phyloP scores from a whole-genome alignment of 2,113 vertebrate genomes.

The Camelus dromedarius region DNA sequence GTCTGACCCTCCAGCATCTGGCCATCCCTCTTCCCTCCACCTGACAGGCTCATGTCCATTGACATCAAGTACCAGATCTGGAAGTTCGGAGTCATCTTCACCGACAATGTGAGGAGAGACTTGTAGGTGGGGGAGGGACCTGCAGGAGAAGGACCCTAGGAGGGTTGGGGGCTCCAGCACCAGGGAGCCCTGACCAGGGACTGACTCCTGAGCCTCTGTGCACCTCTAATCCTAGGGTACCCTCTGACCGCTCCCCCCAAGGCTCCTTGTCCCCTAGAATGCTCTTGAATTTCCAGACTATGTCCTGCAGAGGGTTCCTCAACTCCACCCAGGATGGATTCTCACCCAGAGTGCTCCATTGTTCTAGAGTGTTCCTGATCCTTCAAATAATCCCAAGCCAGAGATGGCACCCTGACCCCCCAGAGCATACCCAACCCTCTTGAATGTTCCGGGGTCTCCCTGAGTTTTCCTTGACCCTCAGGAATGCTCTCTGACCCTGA shows the following conservation, averaged over 20 bases:
- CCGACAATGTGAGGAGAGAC: conserved; percentile 92
- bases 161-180: neutral
- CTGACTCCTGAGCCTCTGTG: neutral
- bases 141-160: too few species aligned
- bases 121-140: neutral
- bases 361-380: neutral
- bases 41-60: conserved; percentile 92
- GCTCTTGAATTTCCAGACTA: neutral
- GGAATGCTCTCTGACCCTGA: fast-evolving
- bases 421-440: neutral
- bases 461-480: neutral
- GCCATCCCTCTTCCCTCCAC: neutral
- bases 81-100: conserved; percentile 97
- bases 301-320: neutral
- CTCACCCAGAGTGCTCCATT: neutral
- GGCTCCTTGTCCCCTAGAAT: neutral
- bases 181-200: neutral
- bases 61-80: conserved; percentile 97
- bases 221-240: neutral
- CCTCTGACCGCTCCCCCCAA: neutral
- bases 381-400: neutral
- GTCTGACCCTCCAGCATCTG: neutral
- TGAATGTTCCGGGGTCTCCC: neutral
- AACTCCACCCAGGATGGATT: neutral
- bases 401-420: neutral